A percentile compares a stretch with the other conserved stretches of the same genome.
Evolutionary conservation across 2,113 vertebrate genomes (phyloP).

Genomic region (Eira barbara): DNA sequence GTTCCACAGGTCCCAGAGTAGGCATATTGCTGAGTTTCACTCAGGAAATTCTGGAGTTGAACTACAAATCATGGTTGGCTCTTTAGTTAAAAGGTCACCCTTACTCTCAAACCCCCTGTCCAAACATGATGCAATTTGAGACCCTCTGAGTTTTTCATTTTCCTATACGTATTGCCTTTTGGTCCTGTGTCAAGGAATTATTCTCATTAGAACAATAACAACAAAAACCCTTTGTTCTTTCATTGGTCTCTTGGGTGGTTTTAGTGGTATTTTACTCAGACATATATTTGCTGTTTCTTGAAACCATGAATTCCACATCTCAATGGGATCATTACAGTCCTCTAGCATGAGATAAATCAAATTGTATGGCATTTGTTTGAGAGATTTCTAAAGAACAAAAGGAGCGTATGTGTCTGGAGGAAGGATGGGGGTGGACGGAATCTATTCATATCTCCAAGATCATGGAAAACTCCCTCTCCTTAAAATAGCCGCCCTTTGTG

Average conservation of each 20-base stretch:
- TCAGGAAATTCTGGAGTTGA: neutral
- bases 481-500: slow-evolving; percentile 56
- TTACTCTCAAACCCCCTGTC: neutral
- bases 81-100: neutral
- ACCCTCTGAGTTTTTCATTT: slow-evolving; percentile 41
- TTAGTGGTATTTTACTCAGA: slow-evolving; percentile 57
- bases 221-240: slow-evolving; percentile 63
- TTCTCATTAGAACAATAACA: slow-evolving; percentile 63
- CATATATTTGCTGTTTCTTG: slow-evolving; percentile 55
- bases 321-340: slow-evolving; percentile 32
- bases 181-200: slow-evolving; percentile 41
- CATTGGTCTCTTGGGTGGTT: slow-evolving; percentile 58
- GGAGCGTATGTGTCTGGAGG: neutral
- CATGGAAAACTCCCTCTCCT: slow-evolving; percentile 47
- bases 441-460: slow-evolving; percentile 36
- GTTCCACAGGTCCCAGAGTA: neutral
- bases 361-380: slow-evolving; percentile 54
- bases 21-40: neutral
- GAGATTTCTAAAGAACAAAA: slow-evolving; percentile 67
- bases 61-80: neutral
- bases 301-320: slow-evolving; percentile 52
- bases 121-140: neutral
- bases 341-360: slow-evolving; percentile 55
- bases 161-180: slow-evolving; percentile 21
- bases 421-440: slow-evolving; percentile 11